Percentiles rank a stretch among this genome's conserved stretches.
Conservation (phyloP, 1,140 invertebrate genomes). For the Bathynomus jamesi region DNA sequence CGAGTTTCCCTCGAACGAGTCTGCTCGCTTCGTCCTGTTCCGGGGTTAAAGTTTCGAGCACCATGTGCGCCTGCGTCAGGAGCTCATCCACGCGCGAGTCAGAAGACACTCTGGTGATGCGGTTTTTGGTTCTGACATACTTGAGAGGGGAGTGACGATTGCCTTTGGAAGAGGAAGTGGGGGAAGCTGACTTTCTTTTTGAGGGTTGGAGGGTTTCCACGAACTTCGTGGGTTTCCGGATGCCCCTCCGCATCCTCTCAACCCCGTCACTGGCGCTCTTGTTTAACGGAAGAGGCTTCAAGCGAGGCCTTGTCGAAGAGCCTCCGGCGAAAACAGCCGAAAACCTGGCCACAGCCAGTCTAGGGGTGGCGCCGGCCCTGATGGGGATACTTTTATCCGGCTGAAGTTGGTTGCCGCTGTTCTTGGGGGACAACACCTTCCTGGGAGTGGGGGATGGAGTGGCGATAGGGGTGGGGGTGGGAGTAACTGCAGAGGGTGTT, state of each 20-base stretch:
- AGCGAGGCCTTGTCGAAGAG: neutral
- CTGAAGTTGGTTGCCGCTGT: slow-evolving; percentile 17
- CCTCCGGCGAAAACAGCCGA: slow-evolving; percentile 33
- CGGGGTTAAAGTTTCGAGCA: slow-evolving; percentile 25
- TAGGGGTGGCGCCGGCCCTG: slow-evolving; percentile 10
- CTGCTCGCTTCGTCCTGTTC: slow-evolving; percentile 13
- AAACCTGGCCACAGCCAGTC: slow-evolving; percentile 10
- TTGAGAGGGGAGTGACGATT: no score
- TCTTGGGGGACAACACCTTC: slow-evolving; percentile 26
- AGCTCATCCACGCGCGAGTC: slow-evolving; percentile 36
- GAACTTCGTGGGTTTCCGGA: neutral
- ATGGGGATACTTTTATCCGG: neutral
- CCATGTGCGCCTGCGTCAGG: slow-evolving; percentile 30
- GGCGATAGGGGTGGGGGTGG: slow-evolving; percentile 9
- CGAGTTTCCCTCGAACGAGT: neutral
- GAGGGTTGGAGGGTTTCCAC: neutral
- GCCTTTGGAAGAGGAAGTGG: neutral
- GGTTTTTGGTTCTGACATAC: no score
- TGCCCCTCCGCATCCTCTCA: slow-evolving; percentile 17
- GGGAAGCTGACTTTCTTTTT: neutral
- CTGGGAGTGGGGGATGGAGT: slow-evolving; percentile 20
- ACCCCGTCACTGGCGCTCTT: slow-evolving; percentile 36
- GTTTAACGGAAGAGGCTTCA: slow-evolving; percentile 27
- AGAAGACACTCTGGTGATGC: slow-evolving; percentile 24
- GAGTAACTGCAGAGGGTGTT: slow-evolving; percentile 14